Percentiles rank a stretch among this genome's conserved stretches.
These are phyloP conservation scores for Scaptodrosophila latifasciaeformis DNA, from an alignment of 2,888 invertebrate genomes.

Conservation along the genomic window DNA sequence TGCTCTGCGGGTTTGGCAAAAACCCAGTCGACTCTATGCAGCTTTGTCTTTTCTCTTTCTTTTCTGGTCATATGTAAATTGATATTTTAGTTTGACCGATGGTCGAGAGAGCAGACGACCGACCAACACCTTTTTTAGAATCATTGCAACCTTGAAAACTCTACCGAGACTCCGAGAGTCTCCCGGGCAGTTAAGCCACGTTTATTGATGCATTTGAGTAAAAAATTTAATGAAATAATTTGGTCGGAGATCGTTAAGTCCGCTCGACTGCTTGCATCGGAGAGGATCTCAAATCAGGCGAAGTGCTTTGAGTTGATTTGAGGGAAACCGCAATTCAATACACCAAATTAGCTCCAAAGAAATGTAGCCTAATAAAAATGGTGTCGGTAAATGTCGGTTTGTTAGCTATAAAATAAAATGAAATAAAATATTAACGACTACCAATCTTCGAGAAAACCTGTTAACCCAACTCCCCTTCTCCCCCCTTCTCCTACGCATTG, in stretches of 20 bases:
- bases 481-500: background rate
- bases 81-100: slow-evolving; percentile 44
- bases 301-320: background rate
- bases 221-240: slow-evolving; percentile 66
- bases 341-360: slow-evolving; percentile 8
- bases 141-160: slow-evolving; percentile 47
- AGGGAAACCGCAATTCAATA: background rate
- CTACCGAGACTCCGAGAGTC: too few species aligned
- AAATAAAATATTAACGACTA: slow-evolving; percentile 60
- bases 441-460: slow-evolving; percentile 36
- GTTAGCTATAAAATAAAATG: slow-evolving; percentile 29
- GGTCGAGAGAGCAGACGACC: too few species aligned
- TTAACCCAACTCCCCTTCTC: slow-evolving; percentile 5
- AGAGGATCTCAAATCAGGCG: background rate
- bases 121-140: slow-evolving; percentile 50
- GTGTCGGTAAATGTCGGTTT: slow-evolving; percentile 11
- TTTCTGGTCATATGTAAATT: slow-evolving; percentile 59
- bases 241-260: too few species aligned
- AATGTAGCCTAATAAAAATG: slow-evolving; percentile 25
- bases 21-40: too few species aligned
- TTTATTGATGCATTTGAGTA: slow-evolving; percentile 47
- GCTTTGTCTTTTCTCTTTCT: too few species aligned
- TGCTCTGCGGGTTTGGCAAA: slow-evolving; percentile 51
- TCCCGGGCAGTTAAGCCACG: too few species aligned
- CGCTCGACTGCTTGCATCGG: too few species aligned